Evolutionary conservation across 2,113 vertebrate genomes (phyloP).

Genomic region (Dinomys branickii): DNA sequence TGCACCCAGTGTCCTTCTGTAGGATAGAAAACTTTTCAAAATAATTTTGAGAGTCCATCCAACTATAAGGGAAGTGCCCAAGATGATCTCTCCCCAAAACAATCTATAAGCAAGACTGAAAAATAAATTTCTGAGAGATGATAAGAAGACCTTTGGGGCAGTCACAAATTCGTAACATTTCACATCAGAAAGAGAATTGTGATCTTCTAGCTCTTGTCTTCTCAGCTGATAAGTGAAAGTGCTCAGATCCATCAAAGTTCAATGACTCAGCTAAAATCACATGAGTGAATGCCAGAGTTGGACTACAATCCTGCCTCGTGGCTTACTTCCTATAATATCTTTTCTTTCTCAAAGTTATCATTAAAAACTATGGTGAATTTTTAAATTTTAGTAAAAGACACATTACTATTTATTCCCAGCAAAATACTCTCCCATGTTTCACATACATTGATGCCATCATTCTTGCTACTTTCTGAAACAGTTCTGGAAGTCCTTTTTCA

Average conservation of each 20-base stretch:
- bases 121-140: slow-evolving; percentile 48
- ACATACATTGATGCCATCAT: background rate
- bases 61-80: background rate
- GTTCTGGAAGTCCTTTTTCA: background rate
- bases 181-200: background rate
- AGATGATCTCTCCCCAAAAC: slow-evolving; percentile 28
- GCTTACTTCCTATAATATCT: background rate
- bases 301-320: background rate
- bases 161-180: background rate
- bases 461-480: background rate
- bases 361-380: background rate
- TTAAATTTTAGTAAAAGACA: background rate
- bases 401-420: background rate
- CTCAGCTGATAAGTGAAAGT: background rate
- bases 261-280: background rate
- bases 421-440: background rate
- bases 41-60: slow-evolving; percentile 66
- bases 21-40: slow-evolving; percentile 55
- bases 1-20: slow-evolving; percentile 49
- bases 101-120: slow-evolving; percentile 44
- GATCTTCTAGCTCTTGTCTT: background rate
- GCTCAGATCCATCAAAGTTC: background rate
- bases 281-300: background rate
- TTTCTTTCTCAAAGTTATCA: background rate
- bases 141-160: slow-evolving; percentile 49